phyloP scores from a whole-genome alignment of 2,888 invertebrate species.

The Hemithea aestivaria region DNA sequence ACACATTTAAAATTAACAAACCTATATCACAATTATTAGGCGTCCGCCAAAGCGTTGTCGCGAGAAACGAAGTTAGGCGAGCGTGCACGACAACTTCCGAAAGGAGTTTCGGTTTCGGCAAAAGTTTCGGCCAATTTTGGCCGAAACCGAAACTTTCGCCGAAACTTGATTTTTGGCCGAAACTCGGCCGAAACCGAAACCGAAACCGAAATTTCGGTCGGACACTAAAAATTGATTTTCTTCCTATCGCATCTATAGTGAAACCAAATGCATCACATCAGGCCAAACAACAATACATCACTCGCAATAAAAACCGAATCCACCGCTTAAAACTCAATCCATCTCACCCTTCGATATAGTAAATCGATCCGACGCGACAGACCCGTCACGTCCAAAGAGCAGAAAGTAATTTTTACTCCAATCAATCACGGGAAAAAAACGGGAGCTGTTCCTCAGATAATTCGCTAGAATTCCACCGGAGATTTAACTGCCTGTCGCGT shows the following conservation, averaged over 20 bases:
- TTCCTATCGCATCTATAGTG: background rate
- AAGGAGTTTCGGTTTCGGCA: no score
- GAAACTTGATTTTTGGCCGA: no score
- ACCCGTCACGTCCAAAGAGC: constrained; percentile 45
- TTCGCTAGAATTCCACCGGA: constrained; percentile 75
- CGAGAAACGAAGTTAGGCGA: no score
- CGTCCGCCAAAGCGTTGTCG: no score
- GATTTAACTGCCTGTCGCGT: constrained; percentile 72
- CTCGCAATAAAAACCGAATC: constrained; percentile 16
- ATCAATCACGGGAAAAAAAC: constrained; percentile 75
- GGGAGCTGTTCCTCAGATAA: constrained; percentile 65
- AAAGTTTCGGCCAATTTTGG: no score
- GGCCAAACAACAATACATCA: constrained; percentile 17
- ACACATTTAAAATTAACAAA: no score
- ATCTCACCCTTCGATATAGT: constrained; percentile 33
- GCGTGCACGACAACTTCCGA: no score
- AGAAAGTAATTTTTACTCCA: constrained; percentile 73
- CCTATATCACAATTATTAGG: no score
- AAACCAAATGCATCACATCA: constrained; percentile 3
- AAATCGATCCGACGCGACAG: constrained; percentile 43
- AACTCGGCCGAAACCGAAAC: no score
- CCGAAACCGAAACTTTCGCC: no score
- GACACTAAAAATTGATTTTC: no score
- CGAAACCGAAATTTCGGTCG: no score
- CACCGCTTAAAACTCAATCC: constrained; percentile 44